Percentiles rank a stretch among this genome's conserved stretches.
Conservation (phyloP, 2,113 vertebrate species). For the Xyrauchen texanus region DNA sequence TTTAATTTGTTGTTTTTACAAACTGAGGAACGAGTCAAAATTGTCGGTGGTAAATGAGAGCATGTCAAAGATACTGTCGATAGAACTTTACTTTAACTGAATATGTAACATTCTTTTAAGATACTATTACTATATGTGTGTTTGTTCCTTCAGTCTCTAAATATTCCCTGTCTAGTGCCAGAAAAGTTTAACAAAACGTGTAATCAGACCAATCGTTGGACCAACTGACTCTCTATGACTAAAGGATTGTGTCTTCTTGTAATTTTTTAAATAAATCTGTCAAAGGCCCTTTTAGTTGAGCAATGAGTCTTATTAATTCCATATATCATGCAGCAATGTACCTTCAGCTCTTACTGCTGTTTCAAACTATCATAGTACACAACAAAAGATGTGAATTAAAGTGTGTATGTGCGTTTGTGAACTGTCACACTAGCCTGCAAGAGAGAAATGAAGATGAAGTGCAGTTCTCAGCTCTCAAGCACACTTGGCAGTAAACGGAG, state of each 20-base stretch:
- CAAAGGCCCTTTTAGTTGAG: neutral
- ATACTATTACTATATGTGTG: no score
- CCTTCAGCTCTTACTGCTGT: neutral
- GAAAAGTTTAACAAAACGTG: neutral
- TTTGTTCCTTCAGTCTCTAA: no score
- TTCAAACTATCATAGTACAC: conserved; percentile 6
- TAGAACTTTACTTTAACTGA: no score
- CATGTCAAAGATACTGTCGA: no score
- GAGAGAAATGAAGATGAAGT: conserved; percentile 7
- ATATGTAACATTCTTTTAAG: no score
- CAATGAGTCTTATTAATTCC: neutral
- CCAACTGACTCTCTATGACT: neutral
- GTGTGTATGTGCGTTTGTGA: neutral
- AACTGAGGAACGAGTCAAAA: no score
- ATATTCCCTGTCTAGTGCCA: neutral
- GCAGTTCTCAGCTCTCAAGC: neutral
- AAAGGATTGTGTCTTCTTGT: neutral
- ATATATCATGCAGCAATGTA: neutral
- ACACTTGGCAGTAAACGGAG: conserved; percentile 10
- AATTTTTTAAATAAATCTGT: neutral
- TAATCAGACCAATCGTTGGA: neutral
- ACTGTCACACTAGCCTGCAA: neutral
- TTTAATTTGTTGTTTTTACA: no score
- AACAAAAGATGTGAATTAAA: conserved; percentile 3
- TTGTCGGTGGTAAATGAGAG: no score